Conservation (phyloP, 1,140 invertebrate genomes). For the Bilobella aurantiaca region DNA sequence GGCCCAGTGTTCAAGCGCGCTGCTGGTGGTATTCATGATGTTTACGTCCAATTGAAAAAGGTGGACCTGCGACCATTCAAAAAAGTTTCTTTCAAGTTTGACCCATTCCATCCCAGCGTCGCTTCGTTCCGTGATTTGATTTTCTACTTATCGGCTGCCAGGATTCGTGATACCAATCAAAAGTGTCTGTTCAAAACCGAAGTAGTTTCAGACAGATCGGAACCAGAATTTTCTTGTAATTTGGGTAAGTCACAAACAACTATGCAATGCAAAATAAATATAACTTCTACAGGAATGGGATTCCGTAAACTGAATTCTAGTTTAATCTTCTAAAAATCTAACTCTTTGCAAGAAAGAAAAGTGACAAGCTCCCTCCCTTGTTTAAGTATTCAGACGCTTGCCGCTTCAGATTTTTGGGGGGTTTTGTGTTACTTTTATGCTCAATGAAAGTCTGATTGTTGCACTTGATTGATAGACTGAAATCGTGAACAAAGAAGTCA, state of each 20-base stretch:
- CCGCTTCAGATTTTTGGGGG: neutral
- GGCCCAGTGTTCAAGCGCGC: constrained; percentile 13
- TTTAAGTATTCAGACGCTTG: neutral
- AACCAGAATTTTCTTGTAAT: constrained; percentile 54
- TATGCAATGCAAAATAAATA: constrained; percentile 37
- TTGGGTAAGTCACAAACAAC: constrained; percentile 44
- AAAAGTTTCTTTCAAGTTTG: constrained; percentile 63
- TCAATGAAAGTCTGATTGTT: constrained; percentile 7
- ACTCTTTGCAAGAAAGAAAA: neutral
- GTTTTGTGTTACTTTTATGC: neutral
- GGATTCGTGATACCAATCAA: constrained; percentile 57
- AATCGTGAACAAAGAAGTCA: neutral
- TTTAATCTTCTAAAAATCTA: too few species aligned
- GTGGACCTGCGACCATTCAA: constrained; percentile 69
- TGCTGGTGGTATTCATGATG: constrained; percentile 52
- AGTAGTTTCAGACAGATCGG: constrained; percentile 62
- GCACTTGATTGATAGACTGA: constrained; percentile 6
- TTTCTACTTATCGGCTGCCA: constrained; percentile 52
- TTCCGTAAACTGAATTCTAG: too few species aligned
- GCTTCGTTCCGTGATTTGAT: constrained; percentile 58
- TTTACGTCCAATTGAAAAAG: constrained; percentile 54
- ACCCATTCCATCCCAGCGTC: constrained; percentile 65
- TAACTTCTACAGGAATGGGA: neutral
- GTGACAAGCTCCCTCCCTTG: neutral
- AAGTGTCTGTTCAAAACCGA: constrained; percentile 63